Base-by-base conservation (phyloP, 2,888 invertebrate genomes). In the Rugalucina vietnamica region DNA sequence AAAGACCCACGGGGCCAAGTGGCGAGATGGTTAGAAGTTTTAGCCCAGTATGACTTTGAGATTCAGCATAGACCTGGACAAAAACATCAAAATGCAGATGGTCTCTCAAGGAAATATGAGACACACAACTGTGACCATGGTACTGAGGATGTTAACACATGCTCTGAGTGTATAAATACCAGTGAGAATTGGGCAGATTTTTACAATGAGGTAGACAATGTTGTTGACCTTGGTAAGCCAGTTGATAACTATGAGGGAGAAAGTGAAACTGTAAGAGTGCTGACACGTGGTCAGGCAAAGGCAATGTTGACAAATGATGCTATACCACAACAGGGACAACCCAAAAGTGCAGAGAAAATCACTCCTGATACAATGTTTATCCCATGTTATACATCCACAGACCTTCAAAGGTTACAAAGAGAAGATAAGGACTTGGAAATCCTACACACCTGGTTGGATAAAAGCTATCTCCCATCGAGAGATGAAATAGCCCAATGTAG, bases 41-140 rank as follows among this genome's bases (percentile, higher is more conserved):
- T 77, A 27, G 50, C 70, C 18, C 77, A 71, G 32, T 77, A 77
- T 50, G 50, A 70, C 37, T 77, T 77, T 37, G 34, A 37, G 18
- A 77, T 77, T 12, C 32, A 77, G 27, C 34, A 77, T 36, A n/a
- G 81, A 32, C 57, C 81, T 29, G 81, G 81, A 12, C 60, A 37
- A 24, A 65, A 34, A 0, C 80, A 80, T 24, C 27, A 50, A 10
- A 75, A 80, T 75, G 76, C 81, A 10, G 81, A 76, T 32, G 36
- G 76, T 36, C 29, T 71, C 10, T 43, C 32, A 24, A 14, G 79
- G 12, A 60, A 49, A 43, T 73, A 5, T 37, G 39, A 39, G 24
- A 8, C 43, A 4, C 8, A n/a, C 24, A 29, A 21, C 8, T 73
- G 73, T 43, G 18, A 8, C 43, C 43, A 43, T 43, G 18, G 10